Percentiles rank a stretch among this genome's conserved stretches.
phyloP scores from a whole-genome alignment of 2,113 vertebrate species.

The Lamprotornis superbus region DNA sequence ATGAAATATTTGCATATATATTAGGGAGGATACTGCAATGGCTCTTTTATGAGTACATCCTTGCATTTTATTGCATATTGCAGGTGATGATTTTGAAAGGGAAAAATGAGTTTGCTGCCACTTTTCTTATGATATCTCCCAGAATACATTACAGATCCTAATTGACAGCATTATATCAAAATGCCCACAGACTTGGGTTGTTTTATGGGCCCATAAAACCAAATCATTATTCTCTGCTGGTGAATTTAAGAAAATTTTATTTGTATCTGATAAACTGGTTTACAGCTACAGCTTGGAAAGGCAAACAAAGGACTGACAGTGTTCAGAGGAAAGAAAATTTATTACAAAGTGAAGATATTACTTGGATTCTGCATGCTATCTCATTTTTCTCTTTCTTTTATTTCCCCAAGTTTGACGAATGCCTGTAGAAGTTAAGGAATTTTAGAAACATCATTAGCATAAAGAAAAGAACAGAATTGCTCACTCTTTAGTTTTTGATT shows the following conservation, averaged over 20 bases:
- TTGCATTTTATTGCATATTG: constrained; percentile 46
- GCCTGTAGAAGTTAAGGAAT: not conserved
- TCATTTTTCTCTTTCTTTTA: not conserved
- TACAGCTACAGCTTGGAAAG: not conserved
- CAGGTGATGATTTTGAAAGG: constrained; percentile 44
- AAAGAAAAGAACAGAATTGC: not conserved
- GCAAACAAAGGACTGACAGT: not conserved
- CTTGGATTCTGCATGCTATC: not conserved
- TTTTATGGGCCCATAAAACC: constrained; percentile 52
- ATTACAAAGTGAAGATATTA: not conserved
- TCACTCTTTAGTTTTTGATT: not conserved
- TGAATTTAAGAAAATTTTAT: constrained; percentile 27
- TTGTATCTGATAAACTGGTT: not conserved
- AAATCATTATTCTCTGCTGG: constrained; percentile 16
- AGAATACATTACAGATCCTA: constrained; percentile 29
- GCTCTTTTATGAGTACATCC: constrained; percentile 32
- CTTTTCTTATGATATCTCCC: not conserved
- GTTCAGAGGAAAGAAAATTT: not conserved
- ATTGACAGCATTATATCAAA: constrained; percentile 48
- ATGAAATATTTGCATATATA: constrained; percentile 67
- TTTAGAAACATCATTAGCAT: not conserved
- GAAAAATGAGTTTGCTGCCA: constrained; percentile 22
- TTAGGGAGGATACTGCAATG: constrained; percentile 27
- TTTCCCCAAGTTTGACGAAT: not conserved
- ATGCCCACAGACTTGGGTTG: constrained; percentile 9